Percentiles rank a stretch among this genome's conserved stretches.
These are phyloP conservation scores for Epicauta chinensis DNA, from an alignment of 1,140 invertebrate genomes.

Conservation along the genomic window DNA sequence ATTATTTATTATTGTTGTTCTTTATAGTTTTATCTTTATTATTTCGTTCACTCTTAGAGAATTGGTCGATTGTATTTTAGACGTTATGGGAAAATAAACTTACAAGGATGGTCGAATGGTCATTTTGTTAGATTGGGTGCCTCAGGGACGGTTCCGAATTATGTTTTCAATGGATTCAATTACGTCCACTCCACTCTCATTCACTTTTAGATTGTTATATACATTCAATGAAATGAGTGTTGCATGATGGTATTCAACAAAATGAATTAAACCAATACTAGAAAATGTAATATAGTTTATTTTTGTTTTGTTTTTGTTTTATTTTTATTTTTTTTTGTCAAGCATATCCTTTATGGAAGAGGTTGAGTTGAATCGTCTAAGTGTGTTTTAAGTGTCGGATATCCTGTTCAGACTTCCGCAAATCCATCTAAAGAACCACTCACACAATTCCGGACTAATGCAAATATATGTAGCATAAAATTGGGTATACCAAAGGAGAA, in stretches of 20 bases:
- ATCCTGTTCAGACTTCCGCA: neutral
- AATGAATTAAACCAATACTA: neutral
- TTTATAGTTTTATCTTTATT: too few species aligned
- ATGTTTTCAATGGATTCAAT: conserved; percentile 18
- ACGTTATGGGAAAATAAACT: conserved; percentile 10
- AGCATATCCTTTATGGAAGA: neutral
- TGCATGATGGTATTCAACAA: conserved; percentile 1
- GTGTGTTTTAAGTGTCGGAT: conserved; percentile 15
- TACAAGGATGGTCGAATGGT: conserved; percentile 1
- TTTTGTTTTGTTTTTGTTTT: too few species aligned
- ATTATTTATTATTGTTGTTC: too few species aligned
- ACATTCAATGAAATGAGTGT: conserved; percentile 8
- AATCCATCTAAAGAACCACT: too few species aligned
- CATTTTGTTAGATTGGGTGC: conserved; percentile 14
- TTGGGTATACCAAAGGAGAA: too few species aligned
- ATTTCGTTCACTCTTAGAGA: too few species aligned
- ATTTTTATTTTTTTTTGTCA: too few species aligned
- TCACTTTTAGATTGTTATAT: conserved; percentile 12
- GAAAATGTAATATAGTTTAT: too few species aligned
- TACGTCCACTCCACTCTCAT: conserved; percentile 14
- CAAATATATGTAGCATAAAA: too few species aligned
- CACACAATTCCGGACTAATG: too few species aligned
- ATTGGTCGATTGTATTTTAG: conserved; percentile 7
- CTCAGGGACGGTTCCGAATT: conserved; percentile 9
- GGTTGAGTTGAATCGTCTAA: conserved; percentile 12